phyloP scores from a whole-genome alignment of 2,797 vertebrate genomes.

The Paratrypauchen microcephalus region DNA sequence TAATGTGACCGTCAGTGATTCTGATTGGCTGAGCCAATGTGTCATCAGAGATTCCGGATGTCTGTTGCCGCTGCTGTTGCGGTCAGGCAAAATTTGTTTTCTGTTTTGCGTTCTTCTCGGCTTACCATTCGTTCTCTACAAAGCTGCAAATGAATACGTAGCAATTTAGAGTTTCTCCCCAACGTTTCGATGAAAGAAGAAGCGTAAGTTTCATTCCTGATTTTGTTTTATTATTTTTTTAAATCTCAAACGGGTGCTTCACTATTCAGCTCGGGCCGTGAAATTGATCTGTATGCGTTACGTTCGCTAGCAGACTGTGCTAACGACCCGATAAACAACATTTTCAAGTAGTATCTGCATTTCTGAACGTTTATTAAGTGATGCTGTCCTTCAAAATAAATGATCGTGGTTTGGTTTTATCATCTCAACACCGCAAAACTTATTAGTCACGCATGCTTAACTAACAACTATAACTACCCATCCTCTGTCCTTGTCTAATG shows the following conservation, averaged over 20 bases:
- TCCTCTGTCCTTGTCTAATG: background rate
- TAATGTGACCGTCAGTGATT: accelerated
- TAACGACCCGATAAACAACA: conserved; percentile 45
- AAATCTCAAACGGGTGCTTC: conserved; percentile 8
- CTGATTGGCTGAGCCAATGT: conserved; percentile 53
- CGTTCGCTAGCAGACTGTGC: conserved; percentile 56
- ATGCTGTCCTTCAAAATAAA: background rate
- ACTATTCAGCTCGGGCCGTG: conserved; percentile 57
- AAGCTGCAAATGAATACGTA: conserved; percentile 29
- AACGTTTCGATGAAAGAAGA: conserved; percentile 30
- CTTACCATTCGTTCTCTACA: conserved; percentile 51
- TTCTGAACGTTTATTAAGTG: background rate
- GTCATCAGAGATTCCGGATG: conserved; percentile 66
- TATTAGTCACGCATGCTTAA: background rate
- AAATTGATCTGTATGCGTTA: conserved; percentile 56
- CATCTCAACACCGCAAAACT: background rate
- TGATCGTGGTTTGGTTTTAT: background rate
- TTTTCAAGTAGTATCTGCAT: conserved; percentile 17
- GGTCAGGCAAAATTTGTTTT: conserved; percentile 64
- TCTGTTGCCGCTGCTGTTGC: conserved; percentile 37
- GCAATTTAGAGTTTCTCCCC: conserved; percentile 13
- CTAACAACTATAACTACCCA: conserved; percentile 9
- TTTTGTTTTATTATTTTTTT: background rate
- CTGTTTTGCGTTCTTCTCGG: conserved; percentile 42
- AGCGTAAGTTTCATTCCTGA: conserved; percentile 45